Percentiles rank a stretch among this genome's conserved stretches.
These are phyloP conservation scores for Poecile montanus DNA, from an alignment of 2,797 vertebrate genomes.

Conservation along the genomic window DNA sequence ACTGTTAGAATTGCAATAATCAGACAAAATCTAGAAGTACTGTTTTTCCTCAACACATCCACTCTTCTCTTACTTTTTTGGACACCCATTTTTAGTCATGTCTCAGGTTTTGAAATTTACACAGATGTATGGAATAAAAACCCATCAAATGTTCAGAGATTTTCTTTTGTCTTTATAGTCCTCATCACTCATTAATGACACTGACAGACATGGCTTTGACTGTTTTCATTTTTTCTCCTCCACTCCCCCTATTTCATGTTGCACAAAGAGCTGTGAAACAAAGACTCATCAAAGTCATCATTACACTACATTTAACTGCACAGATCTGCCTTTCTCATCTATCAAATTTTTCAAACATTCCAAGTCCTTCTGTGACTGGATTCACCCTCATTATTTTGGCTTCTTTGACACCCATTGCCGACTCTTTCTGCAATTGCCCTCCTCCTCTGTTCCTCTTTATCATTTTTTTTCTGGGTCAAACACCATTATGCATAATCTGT, in stretches of 20 bases:
- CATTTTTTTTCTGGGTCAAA: conserved; percentile 3
- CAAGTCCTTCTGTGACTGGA: conserved; percentile 6
- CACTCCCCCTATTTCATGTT: conserved; percentile 50
- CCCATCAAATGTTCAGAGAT: conserved; percentile 48
- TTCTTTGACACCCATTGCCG: conserved; percentile 11
- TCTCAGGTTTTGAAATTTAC: conserved; percentile 54
- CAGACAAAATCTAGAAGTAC: background rate
- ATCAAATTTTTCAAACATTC: conserved; percentile 54
- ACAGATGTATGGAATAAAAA: conserved; percentile 53
- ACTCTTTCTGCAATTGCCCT: background rate
- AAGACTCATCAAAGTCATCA: conserved; percentile 72
- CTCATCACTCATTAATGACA: conserved; percentile 73
- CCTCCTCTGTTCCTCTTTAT: background rate
- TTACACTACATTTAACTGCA: conserved; percentile 65
- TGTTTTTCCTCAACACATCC: background rate
- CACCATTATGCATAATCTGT: conserved; percentile 11
- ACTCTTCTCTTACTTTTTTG: background rate
- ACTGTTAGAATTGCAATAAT: background rate
- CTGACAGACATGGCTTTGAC: conserved; percentile 11
- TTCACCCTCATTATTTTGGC: conserved; percentile 35
- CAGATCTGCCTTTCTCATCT: conserved; percentile 60
- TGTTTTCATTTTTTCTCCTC: conserved; percentile 49
- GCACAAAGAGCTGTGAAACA: conserved; percentile 69
- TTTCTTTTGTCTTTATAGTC: conserved; percentile 65
- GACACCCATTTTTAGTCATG: conserved; percentile 18